Evolutionary conservation across 2,113 vertebrate species (phyloP), one percentile per base, ranked within the genome.

Genomic region (Caretta caretta): DNA sequence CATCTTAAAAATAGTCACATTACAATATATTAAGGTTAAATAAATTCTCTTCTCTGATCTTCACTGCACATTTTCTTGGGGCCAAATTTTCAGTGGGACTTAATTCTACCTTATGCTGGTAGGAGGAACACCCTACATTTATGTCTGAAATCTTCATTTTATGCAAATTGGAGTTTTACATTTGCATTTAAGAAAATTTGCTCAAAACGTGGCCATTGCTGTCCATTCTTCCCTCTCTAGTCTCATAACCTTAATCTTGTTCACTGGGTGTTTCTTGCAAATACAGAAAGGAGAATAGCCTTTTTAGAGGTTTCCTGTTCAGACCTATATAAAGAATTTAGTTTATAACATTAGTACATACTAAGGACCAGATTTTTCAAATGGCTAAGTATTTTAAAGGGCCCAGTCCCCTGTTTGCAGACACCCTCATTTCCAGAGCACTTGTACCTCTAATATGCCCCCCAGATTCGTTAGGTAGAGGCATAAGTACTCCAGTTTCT

Each of bases 111-210:
- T 75, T 93, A 22, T 8, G 20, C 24, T 89, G 86, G 87, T 88
- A 95, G 82, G 8, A 14, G 38, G 13, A 48, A 83, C 19, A 38
- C 20, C 35, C n/a, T 72, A 19, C n/a, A 38, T 72, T 69, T 69
- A 16, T 25, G 79, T 92, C 86, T 96, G 22, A 88, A 87, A 62
- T 50, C 65, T 92, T 53, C 50, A 59, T 91, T 97, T 96, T 91
- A 46, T 92, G 50, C 0, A 2, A 95, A 95, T 90, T 78, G 81
- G 35, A 86, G 91, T 93, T 93, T 96, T 93, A 92, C 87, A 92
- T 91, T 97, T 97, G 93, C 89, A 96, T 80, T 97, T 96, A 89
- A 96, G 94, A 96, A 88, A 91, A 82, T 46, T 42, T 76, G 20
- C 69, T 89, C 97, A 57, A 88, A 97, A 93, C 19, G 88, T 94